Evolutionary conservation across 2,888 invertebrate species (phyloP).

Genomic region (Poecilobothrus nobilitatus): DNA sequence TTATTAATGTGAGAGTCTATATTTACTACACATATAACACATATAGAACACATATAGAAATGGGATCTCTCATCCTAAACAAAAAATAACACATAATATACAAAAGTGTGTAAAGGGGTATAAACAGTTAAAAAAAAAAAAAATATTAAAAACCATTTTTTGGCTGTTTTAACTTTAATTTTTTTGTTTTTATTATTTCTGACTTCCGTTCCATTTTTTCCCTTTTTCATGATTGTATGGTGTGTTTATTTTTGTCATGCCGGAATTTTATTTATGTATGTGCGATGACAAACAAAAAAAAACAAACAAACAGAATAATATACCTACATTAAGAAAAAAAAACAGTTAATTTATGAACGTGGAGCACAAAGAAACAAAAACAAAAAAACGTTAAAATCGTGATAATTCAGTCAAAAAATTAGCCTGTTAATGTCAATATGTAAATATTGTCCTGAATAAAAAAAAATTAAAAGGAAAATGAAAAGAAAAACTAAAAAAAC

Average conservation of each 20-base stretch:
- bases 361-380: too few species aligned
- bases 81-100: too few species aligned
- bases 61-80: too few species aligned
- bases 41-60: too few species aligned
- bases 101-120: too few species aligned
- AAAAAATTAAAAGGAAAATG: neutral
- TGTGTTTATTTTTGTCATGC: neutral
- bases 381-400: too few species aligned
- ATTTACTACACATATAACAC: too few species aligned
- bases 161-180: too few species aligned
- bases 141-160: too few species aligned
- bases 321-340: neutral
- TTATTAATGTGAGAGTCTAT: too few species aligned
- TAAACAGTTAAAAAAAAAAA: too few species aligned
- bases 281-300: neutral
- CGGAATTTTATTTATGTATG: neutral
- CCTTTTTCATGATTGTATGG: neutral
- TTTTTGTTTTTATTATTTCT: neutral
- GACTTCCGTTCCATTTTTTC: neutral
- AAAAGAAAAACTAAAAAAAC: neutral
- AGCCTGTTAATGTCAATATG: slow-evolving; percentile 3
- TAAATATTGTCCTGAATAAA: neutral
- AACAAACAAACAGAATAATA: neutral
- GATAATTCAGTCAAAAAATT: neutral
- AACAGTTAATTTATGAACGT: neutral